Conservation (phyloP, 1,140 invertebrate genomes). For the Sycobia sp. region DNA sequence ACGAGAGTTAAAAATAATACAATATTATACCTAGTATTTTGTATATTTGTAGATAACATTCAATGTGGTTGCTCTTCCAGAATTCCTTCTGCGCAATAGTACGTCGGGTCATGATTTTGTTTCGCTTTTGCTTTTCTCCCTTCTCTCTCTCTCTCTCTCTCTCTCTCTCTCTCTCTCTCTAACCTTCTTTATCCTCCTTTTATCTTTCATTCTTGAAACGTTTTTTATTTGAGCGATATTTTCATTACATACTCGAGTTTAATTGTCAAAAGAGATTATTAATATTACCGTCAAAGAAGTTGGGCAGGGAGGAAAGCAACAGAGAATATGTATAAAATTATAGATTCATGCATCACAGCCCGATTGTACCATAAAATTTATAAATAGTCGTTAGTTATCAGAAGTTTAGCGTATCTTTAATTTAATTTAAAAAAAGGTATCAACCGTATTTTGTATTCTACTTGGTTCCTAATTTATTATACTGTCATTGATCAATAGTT, state of each 20-base stretch:
- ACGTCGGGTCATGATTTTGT: slow-evolving; percentile 26
- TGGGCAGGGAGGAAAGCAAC: slow-evolving; percentile 20
- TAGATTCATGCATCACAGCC: no score
- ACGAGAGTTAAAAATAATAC: slow-evolving; percentile 22
- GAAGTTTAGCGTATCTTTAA: slow-evolving; percentile 50
- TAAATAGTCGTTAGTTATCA: slow-evolving; percentile 53
- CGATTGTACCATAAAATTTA: slow-evolving; percentile 50
- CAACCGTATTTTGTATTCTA: slow-evolving; percentile 53
- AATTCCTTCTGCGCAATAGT: slow-evolving; percentile 28
- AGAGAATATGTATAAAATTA: slow-evolving; percentile 35
- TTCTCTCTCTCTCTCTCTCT: not conserved
- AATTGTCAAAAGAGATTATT: not conserved
- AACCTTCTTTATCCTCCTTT: no score
- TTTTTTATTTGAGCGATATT: not conserved
- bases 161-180: slow-evolving; percentile 1
- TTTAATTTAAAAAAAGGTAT: slow-evolving; percentile 53
- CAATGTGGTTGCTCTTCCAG: slow-evolving; percentile 42
- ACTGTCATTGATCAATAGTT: slow-evolving; percentile 36
- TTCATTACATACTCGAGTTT: slow-evolving; percentile 6
- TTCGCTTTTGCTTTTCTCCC: slow-evolving; percentile 3
- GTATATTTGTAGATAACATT: slow-evolving; percentile 56
- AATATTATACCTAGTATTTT: slow-evolving; percentile 43
- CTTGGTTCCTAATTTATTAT: slow-evolving; percentile 61
- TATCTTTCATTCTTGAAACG: no score
- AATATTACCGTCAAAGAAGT: not conserved